Base-by-base conservation (phyloP, 2,888 invertebrate genomes). In the Coleophora deauratella region DNA sequence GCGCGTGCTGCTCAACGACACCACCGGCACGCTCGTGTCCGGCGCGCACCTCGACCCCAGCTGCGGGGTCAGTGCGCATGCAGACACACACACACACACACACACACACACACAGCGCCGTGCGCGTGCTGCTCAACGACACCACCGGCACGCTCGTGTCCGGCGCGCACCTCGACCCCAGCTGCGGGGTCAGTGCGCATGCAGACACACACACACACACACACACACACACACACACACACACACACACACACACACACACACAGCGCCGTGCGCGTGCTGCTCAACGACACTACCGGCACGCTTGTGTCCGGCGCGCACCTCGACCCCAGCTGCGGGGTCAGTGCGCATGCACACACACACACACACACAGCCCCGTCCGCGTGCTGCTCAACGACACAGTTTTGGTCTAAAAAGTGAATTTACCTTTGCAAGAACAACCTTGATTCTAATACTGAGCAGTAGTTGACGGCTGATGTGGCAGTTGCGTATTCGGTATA, bases 381-480 rank as follows among this genome's bases (percentile, higher is more conserved):
- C n/a, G n/a, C 14, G 93, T 93, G 40, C 86, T 94, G 57, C 81
- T 94, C 40, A 94, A 94, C 66, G 93, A 94, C 65, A 92, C 93
- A n/a, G n/a, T n/a, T n/a, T n/a, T n/a, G n/a, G n/a, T n/a, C n/a
- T n/a, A n/a, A n/a, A n/a, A n/a, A n/a, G n/a, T n/a, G n/a, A n/a
- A n/a, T n/a, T n/a, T n/a, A n/a, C n/a, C n/a, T n/a, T n/a, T n/a
- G n/a, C n/a, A n/a, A n/a, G n/a, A n/a, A n/a, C n/a, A n/a, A n/a
- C n/a, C n/a, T n/a, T n/a, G n/a, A n/a, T n/a, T n/a, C n/a, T n/a
- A n/a, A n/a, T n/a, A n/a, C n/a, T n/a, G n/a, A n/a, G n/a, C n/a
- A n/a, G n/a, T n/a, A n/a, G n/a, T n/a, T n/a, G n/a, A n/a, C n/a
- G n/a, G n/a, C n/a, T n/a, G n/a, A n/a, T n/a, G n/a, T n/a, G n/a